Percentiles rank a stretch among this genome's conserved stretches.
Evolutionary conservation across 2,888 invertebrate genomes (phyloP).

Genomic region (Orthosia gothica): DNA sequence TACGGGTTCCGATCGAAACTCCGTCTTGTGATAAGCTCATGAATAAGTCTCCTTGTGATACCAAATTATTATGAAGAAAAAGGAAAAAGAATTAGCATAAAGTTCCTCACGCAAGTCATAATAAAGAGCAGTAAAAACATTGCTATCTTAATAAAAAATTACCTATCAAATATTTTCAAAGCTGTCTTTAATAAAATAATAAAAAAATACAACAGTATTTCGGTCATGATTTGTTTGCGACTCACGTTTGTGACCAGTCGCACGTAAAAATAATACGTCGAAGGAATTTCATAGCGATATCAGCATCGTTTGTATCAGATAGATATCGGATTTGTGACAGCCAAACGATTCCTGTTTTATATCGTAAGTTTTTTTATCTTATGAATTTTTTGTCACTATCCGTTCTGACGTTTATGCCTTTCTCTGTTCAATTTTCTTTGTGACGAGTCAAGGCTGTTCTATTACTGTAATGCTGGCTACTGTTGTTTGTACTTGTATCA

Average conservation of each 20-base stretch:
- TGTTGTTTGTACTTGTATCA: too few species aligned
- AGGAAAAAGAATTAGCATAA: slow-evolving; percentile 42
- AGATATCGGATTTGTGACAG: slow-evolving; percentile 59
- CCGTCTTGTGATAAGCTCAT: background rate
- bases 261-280: slow-evolving; percentile 59
- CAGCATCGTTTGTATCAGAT: slow-evolving; percentile 43
- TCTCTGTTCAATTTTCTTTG: background rate
- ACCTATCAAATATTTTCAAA: slow-evolving; percentile 24
- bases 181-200: slow-evolving; percentile 15
- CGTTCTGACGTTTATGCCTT: slow-evolving; percentile 1
- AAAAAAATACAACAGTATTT: slow-evolving; percentile 36
- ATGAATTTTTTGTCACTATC: slow-evolving; percentile 27
- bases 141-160: slow-evolving; percentile 14
- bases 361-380: slow-evolving; percentile 33
- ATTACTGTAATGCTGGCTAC: background rate
- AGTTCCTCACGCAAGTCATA: slow-evolving; percentile 19
- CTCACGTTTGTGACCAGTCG: slow-evolving; percentile 48
- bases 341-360: slow-evolving; percentile 48
- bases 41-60: slow-evolving; percentile 26
- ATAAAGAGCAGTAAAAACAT: slow-evolving; percentile 28
- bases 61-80: slow-evolving; percentile 21
- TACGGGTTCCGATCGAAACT: background rate
- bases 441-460: background rate
- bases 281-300: slow-evolving; percentile 50
- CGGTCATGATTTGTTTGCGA: slow-evolving; percentile 38